Evolutionary conservation across 2,888 invertebrate genomes (phyloP), one percentile per base, ranked within the genome.

Genomic region (Pollenia labialis): DNA sequence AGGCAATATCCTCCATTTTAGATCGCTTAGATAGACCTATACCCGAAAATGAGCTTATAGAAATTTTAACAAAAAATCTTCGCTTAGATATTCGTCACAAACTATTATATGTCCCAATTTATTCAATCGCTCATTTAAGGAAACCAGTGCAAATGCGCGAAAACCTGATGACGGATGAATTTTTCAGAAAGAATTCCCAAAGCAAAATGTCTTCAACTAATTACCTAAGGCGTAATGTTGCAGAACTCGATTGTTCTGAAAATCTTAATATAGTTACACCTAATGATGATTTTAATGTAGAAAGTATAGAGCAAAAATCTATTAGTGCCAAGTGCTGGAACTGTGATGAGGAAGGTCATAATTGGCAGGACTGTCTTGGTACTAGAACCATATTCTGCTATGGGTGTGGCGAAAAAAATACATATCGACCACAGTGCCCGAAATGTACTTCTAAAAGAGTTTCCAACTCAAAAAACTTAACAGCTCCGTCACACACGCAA

Each of bases 41-140:
- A 2, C 62, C 62, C 4, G 75, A 75, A 40, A 48, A 23, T 11
- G 77, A 77, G 23, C 11, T 77, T 2, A 32, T 80, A 1, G 69
- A 69, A 18, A 60, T 79, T 11, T 48, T 79, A 10, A 60, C 23
- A 0, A 48, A 69, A 14, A 79, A 79, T 42, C 40, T 69, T 2
- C 32, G 58, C 0, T 42, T 68, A 10, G 77, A 77, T 14, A 58
- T 77, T 11, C 56, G 69, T 1, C 79, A 68, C 18, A 60, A 69
- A 50, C 18, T 79, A 18, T 23, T 77, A 40, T 77, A 69, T 50
- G 79, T 79, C 12, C 79, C 79, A n/a, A n/a, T n/a, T n/a, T n/a
- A n/a, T n/a, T n/a, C n/a, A n/a, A n/a, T n/a, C n/a, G n/a, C n/a
- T n/a, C n/a, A n/a, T n/a, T n/a, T n/a, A n/a, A n/a, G n/a, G n/a